Evolutionary conservation across 1,140 invertebrate species (phyloP), one percentile per base, ranked within the genome.

Genomic region (Drosophila eugracilis): DNA sequence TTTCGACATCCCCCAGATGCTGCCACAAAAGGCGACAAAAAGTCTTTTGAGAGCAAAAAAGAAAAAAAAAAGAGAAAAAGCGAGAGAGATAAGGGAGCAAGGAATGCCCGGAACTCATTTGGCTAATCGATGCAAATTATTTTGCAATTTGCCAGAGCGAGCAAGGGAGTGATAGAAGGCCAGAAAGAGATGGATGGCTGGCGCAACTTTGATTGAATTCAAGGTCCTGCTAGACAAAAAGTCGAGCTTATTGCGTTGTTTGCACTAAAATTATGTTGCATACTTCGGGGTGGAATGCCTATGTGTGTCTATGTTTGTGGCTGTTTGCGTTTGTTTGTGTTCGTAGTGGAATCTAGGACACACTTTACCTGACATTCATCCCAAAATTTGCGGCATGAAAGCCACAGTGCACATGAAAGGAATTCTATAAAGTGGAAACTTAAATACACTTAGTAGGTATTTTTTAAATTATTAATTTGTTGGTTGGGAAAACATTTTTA

Each of bases 71-170:
- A 12, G 28, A 30, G 28, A 3, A 36, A 14, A 34, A 24, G 9
- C 39, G 10, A 21, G 24, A 41, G 42, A 30, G 12, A 26, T 3
- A 21, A 21, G 10, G 6, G 36, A 24, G 19, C 37, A 21, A 15
- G 14, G 34, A 19, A 41, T 66, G 12, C 36, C 21, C 34, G 34
- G 41, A 54, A 65, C 45, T 28, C 63, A 65, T 49, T 50, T 67
- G 49, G 70, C 58, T 74, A 74, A 74, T 74, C 70, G 44, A 74
- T 75, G 71, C 26, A 55, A 65, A 75, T 75, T 58, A 50, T 39
- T 75, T 58, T 48, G 10, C 28, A 42, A 67, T 59, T 67, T 54
- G 22, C 53, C 10, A 42, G 26, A 41, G 44, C 12, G 47, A 67
- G 45, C n/a, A 66, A 4, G 5, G n/a, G 9, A n/a, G 12, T 4